phyloP scores from a whole-genome alignment of 2,797 vertebrate genomes.

The Micrastur ruficollis region DNA sequence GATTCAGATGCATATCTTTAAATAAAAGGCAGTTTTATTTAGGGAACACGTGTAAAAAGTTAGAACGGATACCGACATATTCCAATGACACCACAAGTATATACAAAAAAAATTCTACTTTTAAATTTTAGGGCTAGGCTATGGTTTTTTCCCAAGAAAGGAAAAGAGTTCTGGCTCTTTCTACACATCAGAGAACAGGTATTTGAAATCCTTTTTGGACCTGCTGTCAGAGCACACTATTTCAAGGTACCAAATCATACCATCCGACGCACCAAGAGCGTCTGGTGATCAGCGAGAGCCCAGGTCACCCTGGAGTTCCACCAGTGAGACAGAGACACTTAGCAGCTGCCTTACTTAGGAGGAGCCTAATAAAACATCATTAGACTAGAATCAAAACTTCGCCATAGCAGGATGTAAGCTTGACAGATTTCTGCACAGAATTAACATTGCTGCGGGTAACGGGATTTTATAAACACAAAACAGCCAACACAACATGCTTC shows the following conservation, averaged over 20 bases:
- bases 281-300: background rate
- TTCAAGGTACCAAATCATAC: background rate
- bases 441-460: background rate
- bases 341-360: background rate
- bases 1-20: background rate
- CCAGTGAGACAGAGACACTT: background rate
- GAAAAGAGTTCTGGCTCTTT: background rate
- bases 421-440: background rate
- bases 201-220: background rate
- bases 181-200: background rate
- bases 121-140: background rate
- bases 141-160: background rate
- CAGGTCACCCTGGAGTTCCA: background rate
- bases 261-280: background rate
- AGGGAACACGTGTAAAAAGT: fast-evolving
- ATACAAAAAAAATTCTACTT: background rate
- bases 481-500: background rate
- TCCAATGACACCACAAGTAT: background rate
- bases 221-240: background rate
- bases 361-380: background rate
- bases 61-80: background rate
- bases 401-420: background rate
- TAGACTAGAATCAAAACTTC: background rate
- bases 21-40: background rate
- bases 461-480: background rate